phyloP scores from a whole-genome alignment of 1,140 invertebrate genomes.

The Spodoptera frugiperda region DNA sequence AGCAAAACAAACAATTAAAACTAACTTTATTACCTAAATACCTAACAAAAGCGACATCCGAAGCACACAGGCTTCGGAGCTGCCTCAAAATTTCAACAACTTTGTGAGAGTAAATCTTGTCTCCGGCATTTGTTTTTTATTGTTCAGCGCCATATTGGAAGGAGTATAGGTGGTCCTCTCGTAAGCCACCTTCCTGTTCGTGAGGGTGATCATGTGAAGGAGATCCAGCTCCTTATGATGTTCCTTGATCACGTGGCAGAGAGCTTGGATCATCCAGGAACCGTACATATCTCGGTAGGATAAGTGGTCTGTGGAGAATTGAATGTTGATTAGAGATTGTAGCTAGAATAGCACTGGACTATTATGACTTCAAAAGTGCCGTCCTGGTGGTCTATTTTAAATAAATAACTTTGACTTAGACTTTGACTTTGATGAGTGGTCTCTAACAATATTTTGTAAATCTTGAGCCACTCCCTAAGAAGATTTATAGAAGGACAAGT shows the following conservation, averaged over 20 bases:
- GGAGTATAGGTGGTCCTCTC: conserved; percentile 61
- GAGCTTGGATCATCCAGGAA: conserved; percentile 70
- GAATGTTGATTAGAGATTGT: background rate
- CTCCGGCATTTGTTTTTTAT: conserved; percentile 76
- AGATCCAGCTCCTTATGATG: conserved; percentile 59
- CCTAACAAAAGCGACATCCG: background rate
- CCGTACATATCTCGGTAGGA: conserved; percentile 61
- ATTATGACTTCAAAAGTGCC: no score
- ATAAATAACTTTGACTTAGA: no score
- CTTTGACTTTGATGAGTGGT: no score
- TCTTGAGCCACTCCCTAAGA: no score
- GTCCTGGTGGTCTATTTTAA: no score
- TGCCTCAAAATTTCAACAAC: conserved; percentile 60
- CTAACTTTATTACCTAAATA: background rate
- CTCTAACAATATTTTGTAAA: no score
- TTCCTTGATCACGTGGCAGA: conserved; percentile 64
- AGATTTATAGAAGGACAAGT: no score
- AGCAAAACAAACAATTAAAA: background rate
- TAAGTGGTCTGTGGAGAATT: conserved; percentile 60
- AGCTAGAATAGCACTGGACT: no score
- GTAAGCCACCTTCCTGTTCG: conserved; percentile 62
- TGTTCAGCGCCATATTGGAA: conserved; percentile 50
- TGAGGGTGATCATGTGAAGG: conserved; percentile 66
- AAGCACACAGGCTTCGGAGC: background rate
- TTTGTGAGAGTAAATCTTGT: conserved; percentile 70